Evolutionary conservation across 2,888 invertebrate genomes (phyloP).

Genomic region (Ichneumoninae sp.): DNA sequence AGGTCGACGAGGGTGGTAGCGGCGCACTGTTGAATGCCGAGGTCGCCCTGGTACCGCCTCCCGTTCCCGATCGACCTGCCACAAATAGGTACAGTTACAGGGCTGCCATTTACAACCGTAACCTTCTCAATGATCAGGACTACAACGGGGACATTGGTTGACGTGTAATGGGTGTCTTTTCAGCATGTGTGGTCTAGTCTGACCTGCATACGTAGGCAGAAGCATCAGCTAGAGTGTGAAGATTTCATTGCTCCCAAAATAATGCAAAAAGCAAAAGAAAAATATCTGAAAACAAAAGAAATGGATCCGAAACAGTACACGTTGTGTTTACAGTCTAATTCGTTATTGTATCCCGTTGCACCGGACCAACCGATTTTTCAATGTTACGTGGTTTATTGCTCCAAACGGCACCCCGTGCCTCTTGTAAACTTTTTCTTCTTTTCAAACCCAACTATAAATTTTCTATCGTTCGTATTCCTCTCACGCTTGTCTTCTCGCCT

Average conservation of each 20-base stretch:
- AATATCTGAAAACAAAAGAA: slow-evolving; percentile 35
- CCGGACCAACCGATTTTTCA: slow-evolving; percentile 27
- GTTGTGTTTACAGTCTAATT: slow-evolving; percentile 28
- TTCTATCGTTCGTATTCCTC: slow-evolving; percentile 13
- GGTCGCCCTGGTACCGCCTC: slow-evolving; percentile 85
- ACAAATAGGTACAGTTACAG: slow-evolving; percentile 90
- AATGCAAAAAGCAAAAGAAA: slow-evolving; percentile 44
- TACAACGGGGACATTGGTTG: slow-evolving; percentile 89
- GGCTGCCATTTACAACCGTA: slow-evolving; percentile 89
- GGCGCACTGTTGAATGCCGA: slow-evolving; percentile 81
- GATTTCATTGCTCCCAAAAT: slow-evolving; percentile 54
- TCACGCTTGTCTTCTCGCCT: slow-evolving; percentile 19
- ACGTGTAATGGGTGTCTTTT: slow-evolving; percentile 93
- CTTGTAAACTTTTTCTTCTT: background rate
- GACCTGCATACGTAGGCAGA: slow-evolving; percentile 77
- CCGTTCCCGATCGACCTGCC: slow-evolving; percentile 87
- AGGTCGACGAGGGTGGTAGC: slow-evolving; percentile 85
- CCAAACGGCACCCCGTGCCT: slow-evolving; percentile 5
- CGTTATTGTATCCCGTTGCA: slow-evolving; percentile 22
- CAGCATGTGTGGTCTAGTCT: slow-evolving; percentile 91
- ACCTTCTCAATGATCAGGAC: slow-evolving; percentile 86
- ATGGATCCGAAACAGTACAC: slow-evolving; percentile 41
- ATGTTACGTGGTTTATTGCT: slow-evolving; percentile 27
- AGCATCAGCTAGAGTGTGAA: slow-evolving; percentile 71
- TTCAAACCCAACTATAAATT: slow-evolving; percentile 16